A percentile compares a stretch with the other conserved stretches of the same genome.
These are phyloP conservation scores for Alces alces DNA, from an alignment of 2,113 vertebrate species.

Conservation along the genomic window DNA sequence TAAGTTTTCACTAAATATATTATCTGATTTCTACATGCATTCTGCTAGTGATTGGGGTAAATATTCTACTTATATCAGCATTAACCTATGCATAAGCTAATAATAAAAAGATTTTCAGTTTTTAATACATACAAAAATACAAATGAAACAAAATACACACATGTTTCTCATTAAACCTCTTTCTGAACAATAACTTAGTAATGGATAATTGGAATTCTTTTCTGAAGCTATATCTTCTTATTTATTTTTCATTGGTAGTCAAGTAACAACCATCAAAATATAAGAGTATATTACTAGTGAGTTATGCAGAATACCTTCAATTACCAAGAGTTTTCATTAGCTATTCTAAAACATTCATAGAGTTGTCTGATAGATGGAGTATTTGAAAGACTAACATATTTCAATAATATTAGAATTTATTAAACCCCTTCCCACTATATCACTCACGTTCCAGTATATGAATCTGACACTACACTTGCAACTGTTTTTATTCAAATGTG, in stretches of 20 bases:
- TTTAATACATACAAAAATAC: slow-evolving; percentile 44
- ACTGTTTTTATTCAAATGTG: slow-evolving; percentile 63
- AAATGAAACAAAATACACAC: slow-evolving; percentile 23
- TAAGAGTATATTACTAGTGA: slow-evolving; percentile 32
- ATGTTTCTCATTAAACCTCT: slow-evolving; percentile 58
- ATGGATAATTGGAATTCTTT: slow-evolving; percentile 29
- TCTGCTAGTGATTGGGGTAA: slow-evolving; percentile 58
- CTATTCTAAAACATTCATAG: slow-evolving; percentile 7
- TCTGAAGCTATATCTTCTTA: neutral
- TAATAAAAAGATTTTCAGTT: slow-evolving; percentile 67
- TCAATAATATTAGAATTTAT: slow-evolving; percentile 39
- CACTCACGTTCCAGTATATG: neutral
- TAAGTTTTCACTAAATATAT: slow-evolving; percentile 59
- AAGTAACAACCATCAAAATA: slow-evolving; percentile 55
- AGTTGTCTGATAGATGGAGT: neutral
- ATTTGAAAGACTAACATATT: slow-evolving; percentile 16
- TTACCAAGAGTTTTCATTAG: slow-evolving; percentile 34
- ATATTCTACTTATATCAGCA: slow-evolving; percentile 33
- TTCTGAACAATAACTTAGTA: slow-evolving; percentile 48
- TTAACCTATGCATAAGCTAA: slow-evolving; percentile 49
- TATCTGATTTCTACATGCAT: slow-evolving; percentile 57
- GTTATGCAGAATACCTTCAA: slow-evolving; percentile 1
- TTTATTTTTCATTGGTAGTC: slow-evolving; percentile 45
- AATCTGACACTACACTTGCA: slow-evolving; percentile 44
- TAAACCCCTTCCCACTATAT: neutral